Base-by-base conservation (phyloP, 1,140 invertebrate genomes). In the Papilio xuthus region DNA sequence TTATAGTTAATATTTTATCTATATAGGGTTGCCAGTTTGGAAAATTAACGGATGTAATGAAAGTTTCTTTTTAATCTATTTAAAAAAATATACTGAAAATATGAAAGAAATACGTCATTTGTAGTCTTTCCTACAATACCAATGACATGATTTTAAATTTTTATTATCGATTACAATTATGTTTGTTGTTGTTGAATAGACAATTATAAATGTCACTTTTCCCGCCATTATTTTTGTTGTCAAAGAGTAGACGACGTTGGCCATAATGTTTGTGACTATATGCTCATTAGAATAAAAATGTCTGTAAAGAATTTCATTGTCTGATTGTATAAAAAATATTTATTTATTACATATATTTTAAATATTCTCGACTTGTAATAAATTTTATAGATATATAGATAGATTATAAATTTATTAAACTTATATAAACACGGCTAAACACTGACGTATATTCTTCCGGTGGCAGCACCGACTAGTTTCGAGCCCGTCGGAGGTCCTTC, bases 11-110 rank as follows among this genome's bases (percentile, higher is more conserved):
- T 80, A 76, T 56, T 44, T 79, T 41, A 50, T 79, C 73, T n/a
- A 69, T 77, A 74, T 82, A 63, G 82, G 79, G 76, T 83, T 82
- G 78, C 80, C 78, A 83, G 79, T 84, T 83, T 85, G 83, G 85
- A 80, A 82, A 79, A 80, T 79, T 56, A 67, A 77, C 41, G 42
- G 41, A 42, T 42, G 10, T 20, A 41, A 20, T 71, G 7, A 69
- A 10, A 69, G 26, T 69, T 69, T 20, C 15, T 15, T 56, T 56
- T 56, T 20, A 20, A 20, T 56, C 53, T 56, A 56, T 56, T 56
- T 56, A n/a, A 60, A 60, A 47, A 37, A 47, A 50, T 50, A 53
- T 70, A 77, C 70, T 80, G 53, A 73, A 69, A 50, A 18, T 18
- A 50, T 18, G 2, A 50, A 6, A 37, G 32, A n/a, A 47, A 47